Base-by-base conservation (phyloP, 2,113 vertebrate genomes). In the Cyanocitta stelleri region DNA sequence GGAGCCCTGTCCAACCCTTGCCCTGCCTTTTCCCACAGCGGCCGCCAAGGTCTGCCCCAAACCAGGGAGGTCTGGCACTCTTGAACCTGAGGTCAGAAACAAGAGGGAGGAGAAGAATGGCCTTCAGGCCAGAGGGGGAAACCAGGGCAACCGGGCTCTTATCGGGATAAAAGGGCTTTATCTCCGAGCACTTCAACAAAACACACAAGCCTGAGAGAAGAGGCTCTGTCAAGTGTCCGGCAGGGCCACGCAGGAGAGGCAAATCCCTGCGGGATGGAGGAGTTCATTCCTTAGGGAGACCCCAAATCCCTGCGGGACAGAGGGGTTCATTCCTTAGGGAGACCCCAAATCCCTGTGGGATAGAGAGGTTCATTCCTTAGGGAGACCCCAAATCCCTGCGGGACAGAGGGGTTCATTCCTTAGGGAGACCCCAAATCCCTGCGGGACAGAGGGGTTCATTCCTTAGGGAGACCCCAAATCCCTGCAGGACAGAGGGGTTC, bases 61-160 rank as follows among this genome's bases (percentile, higher is more conserved):
- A 89, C 41, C 95, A 51, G 95, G 95, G 96, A 97, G 97, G 96
- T 97, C 97, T 92, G 85, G 93, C 95, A 95, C 97, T 97, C 97
- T 96, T 97, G 97, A 97, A 97, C 97, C 97, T 90, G 96, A 93
- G 97, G 97, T 97, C 97, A 97, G 52, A 56, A 96, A 94, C 94
- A 77, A 96, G 96, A 96, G 93, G 69, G 86, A 74, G 87, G 90
- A 64, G 80, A 93, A 97, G 96, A 97, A 97, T 96, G 96, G 96
- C 96, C 97, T 97, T 96, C 97, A 96, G 97, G 97, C 95, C 96
- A 75, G 96, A 87, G 94, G 52, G 92, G 74, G 96, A 96, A 97
- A 97, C 97, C 97, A 77, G 97, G 97, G 96, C 97, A 97, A 96
- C 95, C 76, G 22, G 55, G 94, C 95, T 95, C 97, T 97, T 94